Conservation (phyloP, 1,140 invertebrate genomes). For the Papilio polyxenes region DNA sequence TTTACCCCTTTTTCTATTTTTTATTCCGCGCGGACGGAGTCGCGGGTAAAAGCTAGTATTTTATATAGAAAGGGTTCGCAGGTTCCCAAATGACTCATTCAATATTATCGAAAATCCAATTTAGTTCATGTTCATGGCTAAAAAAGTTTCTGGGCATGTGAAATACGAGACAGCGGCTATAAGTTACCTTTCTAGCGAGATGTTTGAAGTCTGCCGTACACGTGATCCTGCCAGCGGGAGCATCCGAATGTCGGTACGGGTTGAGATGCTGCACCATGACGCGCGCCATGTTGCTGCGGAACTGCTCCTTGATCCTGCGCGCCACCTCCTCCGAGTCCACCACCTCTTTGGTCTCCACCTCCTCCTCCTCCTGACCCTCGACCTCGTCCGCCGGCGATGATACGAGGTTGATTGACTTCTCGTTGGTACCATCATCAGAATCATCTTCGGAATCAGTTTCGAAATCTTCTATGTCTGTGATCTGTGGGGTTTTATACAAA, state of each 20-base stretch:
- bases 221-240: conserved; percentile 91
- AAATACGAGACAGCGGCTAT: too few relatives aligned
- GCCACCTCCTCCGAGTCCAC: conserved; percentile 72
- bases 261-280: conserved; percentile 95
- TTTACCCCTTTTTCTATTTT: too few relatives aligned
- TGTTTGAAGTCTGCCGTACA: conserved; percentile 97
- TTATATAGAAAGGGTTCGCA: too few relatives aligned
- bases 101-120: too few relatives aligned
- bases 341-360: conserved; percentile 5
- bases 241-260: conserved; percentile 89
- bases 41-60: too few relatives aligned
- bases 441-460: conserved; percentile 55
- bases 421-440: conserved; percentile 44
- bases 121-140: too few relatives aligned
- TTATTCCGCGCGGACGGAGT: too few relatives aligned
- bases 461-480: conserved; percentile 58
- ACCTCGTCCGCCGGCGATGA: conserved; percentile 17
- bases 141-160: too few relatives aligned
- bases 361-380: conserved; percentile 3
- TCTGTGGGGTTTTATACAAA: conserved; percentile 38
- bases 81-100: too few relatives aligned
- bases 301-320: conserved; percentile 91
- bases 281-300: conserved; percentile 92
- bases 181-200: conserved; percentile 93
- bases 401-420: conserved; percentile 31